Evolutionary conservation across 2,888 invertebrate genomes (phyloP), one percentile per base, ranked within the genome.

Genomic region (Drosophila pseudotalamancana): DNA sequence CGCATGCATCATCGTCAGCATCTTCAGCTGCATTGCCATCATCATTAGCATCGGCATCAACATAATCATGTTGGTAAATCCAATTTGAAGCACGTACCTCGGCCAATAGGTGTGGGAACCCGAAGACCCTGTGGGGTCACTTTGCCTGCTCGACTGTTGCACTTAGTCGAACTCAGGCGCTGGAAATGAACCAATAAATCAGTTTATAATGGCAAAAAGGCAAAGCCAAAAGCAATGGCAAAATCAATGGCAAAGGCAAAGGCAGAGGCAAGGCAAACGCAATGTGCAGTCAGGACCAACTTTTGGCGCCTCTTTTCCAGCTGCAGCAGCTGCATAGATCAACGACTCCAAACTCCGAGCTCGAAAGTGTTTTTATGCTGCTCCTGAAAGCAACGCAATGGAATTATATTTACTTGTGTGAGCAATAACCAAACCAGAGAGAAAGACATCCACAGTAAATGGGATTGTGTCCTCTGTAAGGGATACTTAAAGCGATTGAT

Each of bases 181-280:
- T 88, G 87, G 80, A 81, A 81, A 88, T 88, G 88, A 81, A 88
- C 88, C 88, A 86, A 81, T 81, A 81, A 81, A 81, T 81, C 81
- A 88, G 88, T 79, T 81, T 86, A 88, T 83, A 79, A 86, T 87
- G 67, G 71, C 65, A 82, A 78, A 84, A 67, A 62, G 57, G 59
- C 62, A 65, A 69, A 43, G 34, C 64, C 57, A 60, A 60, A 1
- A 21, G 19, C 39, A 40, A 23, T 4, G 40, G 40, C 40, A 40
- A 14, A 4, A 23, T 21, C 40, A 21, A n/a, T 1, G 39, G 19
- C 39, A 40, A 23, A 8, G 40, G 40, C 40, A 40, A 14, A 4
- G 40, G 39, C 40, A 21, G 11, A 23, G 23, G 40, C 40, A 14
- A 43, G 27, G 68, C 54, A 67, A 63, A 49, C 39, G 63, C 50